Evolutionary conservation across 2,113 vertebrate genomes (phyloP).

Genomic region (Paradisaea rubra): DNA sequence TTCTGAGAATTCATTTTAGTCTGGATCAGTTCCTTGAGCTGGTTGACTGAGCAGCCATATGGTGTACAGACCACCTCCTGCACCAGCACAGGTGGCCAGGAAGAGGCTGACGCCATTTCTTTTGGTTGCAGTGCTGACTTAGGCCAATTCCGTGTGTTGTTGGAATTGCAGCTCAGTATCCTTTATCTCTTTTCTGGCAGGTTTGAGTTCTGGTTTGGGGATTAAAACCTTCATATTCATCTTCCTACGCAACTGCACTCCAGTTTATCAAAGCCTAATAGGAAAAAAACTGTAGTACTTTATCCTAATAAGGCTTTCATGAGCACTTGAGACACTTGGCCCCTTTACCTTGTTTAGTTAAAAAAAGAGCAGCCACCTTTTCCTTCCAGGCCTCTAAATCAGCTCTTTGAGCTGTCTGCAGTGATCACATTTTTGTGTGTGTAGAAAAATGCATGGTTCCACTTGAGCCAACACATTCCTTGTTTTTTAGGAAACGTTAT

Average conservation of each 20-base stretch:
- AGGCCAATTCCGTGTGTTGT: background rate
- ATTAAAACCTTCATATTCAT: background rate
- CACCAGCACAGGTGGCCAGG: background rate
- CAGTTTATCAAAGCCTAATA: background rate
- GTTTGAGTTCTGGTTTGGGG: background rate
- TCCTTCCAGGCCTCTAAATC: background rate
- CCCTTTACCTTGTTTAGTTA: background rate
- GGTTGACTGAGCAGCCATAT: background rate
- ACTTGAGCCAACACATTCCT: background rate
- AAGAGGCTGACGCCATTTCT: background rate
- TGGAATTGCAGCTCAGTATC: background rate
- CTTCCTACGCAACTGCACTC: rapidly evolving
- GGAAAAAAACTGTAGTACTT: background rate
- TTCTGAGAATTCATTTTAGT: background rate
- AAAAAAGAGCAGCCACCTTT: background rate
- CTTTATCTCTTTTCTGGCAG: background rate
- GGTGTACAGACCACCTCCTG: background rate
- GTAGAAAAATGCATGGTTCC: background rate
- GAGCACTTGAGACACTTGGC: background rate
- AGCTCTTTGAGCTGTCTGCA: background rate
- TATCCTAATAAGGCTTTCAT: background rate
- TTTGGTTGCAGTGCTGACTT: background rate
- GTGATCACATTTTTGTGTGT: background rate
- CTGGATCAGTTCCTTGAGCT: background rate
- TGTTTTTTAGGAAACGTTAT: background rate